Conservation (phyloP, 2,888 invertebrate genomes). For the Exocentrus adspersus region DNA sequence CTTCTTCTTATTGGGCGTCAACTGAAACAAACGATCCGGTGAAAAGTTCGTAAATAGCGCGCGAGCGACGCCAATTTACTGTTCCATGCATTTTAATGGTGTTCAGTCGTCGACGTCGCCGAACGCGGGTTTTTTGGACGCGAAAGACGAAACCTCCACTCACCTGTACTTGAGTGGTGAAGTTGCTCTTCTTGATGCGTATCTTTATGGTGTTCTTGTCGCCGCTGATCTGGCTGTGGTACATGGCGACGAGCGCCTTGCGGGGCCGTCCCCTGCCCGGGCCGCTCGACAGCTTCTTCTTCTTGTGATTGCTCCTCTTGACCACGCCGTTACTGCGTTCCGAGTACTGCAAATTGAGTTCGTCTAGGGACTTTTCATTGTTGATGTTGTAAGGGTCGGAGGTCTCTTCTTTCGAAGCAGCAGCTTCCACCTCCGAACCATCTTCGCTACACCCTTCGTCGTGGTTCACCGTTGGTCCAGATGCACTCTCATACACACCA, state of each 20-base stretch:
- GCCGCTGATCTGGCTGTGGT: conserved; percentile 71
- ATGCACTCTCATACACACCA: conserved; percentile 32
- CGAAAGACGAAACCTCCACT: too few relatives aligned
- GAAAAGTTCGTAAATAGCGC: neutral
- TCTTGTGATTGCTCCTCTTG: conserved; percentile 48
- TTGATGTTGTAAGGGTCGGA: conserved; percentile 38
- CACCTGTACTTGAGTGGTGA: conserved; percentile 53
- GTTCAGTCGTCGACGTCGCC: too few relatives aligned
- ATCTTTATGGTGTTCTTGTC: conserved; percentile 76
- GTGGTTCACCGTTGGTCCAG: neutral
- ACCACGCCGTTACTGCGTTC: conserved; percentile 54
- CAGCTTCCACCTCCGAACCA: conserved; percentile 33
- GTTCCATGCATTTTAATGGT: too few relatives aligned
- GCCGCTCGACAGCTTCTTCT: conserved; percentile 51
- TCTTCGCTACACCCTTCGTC: conserved; percentile 26
- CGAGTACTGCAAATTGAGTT: conserved; percentile 30
- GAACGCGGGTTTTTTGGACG: too few relatives aligned
- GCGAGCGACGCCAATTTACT: too few relatives aligned
- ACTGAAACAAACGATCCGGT: conserved; percentile 44
- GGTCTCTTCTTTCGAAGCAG: conserved; percentile 24
- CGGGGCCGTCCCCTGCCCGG: conserved; percentile 62
- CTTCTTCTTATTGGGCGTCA: conserved; percentile 61
- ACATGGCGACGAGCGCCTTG: conserved; percentile 66
- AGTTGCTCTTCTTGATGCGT: conserved; percentile 73
- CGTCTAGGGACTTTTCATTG: conserved; percentile 37